Evolutionary conservation across 2,888 invertebrate genomes (phyloP).

Genomic region (Chloroclysta siterata): DNA sequence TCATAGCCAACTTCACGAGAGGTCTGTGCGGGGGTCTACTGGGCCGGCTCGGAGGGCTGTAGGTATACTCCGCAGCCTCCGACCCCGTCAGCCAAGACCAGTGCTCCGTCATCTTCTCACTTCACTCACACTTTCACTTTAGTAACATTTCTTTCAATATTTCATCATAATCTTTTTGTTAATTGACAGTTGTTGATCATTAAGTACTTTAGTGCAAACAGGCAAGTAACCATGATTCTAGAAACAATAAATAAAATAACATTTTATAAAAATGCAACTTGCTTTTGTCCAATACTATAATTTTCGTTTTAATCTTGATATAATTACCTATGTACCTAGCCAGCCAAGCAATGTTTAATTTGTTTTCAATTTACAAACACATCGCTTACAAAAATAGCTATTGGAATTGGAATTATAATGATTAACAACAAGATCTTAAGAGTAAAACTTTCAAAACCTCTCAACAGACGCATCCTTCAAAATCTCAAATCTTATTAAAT

Average conservation of each 20-base stretch:
- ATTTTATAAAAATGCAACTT: constrained; percentile 32
- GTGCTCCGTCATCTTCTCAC: constrained; percentile 69
- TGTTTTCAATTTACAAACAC: no score
- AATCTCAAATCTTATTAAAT: constrained; percentile 69
- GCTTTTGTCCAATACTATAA: constrained; percentile 16
- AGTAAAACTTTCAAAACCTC: constrained; percentile 49
- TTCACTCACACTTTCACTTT: constrained; percentile 27
- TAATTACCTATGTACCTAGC: no score
- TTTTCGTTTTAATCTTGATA: background rate
- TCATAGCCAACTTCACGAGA: constrained; percentile 76
- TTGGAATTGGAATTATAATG: constrained; percentile 7
- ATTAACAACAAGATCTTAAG: constrained; percentile 45
- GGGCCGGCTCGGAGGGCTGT: constrained; percentile 77
- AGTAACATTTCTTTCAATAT: background rate
- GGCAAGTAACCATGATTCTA: background rate
- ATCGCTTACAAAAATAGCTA: background rate
- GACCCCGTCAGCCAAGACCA: constrained; percentile 79
- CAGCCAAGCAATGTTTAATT: background rate
- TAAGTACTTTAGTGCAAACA: background rate
- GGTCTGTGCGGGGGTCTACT: constrained; percentile 76
- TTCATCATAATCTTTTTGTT: background rate
- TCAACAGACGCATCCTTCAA: constrained; percentile 62
- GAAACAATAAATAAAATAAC: no score
- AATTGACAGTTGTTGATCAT: background rate
- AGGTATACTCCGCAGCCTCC: constrained; percentile 73